Base-by-base conservation (phyloP, 2,888 invertebrate species). In the Brachylomia viminalis region DNA sequence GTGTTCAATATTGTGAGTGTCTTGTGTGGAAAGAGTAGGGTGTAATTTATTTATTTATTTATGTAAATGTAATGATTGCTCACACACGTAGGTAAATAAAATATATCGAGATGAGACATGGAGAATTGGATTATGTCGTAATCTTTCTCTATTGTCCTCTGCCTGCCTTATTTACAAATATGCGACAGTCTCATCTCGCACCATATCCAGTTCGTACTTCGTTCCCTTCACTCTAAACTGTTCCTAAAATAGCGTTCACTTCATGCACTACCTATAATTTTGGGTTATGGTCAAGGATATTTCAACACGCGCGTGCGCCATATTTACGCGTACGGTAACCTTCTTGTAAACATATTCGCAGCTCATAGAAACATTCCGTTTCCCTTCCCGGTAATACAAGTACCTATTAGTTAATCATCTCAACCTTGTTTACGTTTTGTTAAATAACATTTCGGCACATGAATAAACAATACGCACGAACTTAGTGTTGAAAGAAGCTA, bases 331-430 rank as follows among this genome's bases (percentile, higher is more conserved):
- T 86, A 80, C 85, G 76, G 65, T 52, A 71, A 86, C 86, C 80
- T 79, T 73, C 83, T 86, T 89, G 87, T 89, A 92, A 92, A 92
- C 90, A 89, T 80, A 70, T 66, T 79, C 64, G 49, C 80, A 83
- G 88, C 84, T 89, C 89, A 86, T 87, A 89, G 78, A 87, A 89
- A 87, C 87, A 86, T 82, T 74, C 67, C 66, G 71, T 69, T 87
- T 85, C 86, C 74, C 84, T 87, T 87, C 84, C 70, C 58, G 77
- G 86, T 82, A 85, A 61, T 45, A 33, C 47, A 65, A 68, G 68
- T 64, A 82, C 68, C 38, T 74, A 56, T 59, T 77, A 82, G 82
- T 86, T 87, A 84, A 86, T 87, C 82, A 86, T 89, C 72, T 70
- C 78, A 86, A 81, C 82, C 73, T 79, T 84, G 79, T 82, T 87